Percentiles rank a stretch among this genome's conserved stretches.
These are phyloP conservation scores for Drosophila ananassae DNA, from an alignment of 1,140 invertebrate genomes.

Conservation along the genomic window DNA sequence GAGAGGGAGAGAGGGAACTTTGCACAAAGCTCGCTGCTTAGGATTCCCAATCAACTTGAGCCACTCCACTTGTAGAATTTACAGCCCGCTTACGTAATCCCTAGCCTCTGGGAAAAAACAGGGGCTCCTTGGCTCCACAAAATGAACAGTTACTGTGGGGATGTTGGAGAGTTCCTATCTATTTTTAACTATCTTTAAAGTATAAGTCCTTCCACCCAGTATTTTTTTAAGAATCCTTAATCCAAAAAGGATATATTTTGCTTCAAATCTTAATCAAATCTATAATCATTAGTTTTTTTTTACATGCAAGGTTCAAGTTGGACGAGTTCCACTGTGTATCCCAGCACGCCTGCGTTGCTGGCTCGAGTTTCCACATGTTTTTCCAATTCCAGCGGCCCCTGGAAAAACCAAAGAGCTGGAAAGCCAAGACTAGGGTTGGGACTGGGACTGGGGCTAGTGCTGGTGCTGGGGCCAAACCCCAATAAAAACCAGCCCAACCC, in stretches of 20 bases:
- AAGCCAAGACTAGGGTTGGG: conserved; percentile 43
- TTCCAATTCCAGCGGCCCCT: conserved; percentile 45
- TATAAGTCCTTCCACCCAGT: too few species aligned
- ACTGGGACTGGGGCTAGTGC: conserved; percentile 24
- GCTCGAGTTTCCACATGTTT: conserved; percentile 79
- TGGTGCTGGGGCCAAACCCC: conserved; percentile 58
- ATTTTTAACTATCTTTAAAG: too few species aligned
- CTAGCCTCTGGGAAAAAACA: conserved; percentile 34
- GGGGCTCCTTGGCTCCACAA: conserved; percentile 45
- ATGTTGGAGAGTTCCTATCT: too few species aligned
- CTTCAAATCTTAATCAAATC: too few species aligned
- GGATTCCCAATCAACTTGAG: conserved; percentile 64
- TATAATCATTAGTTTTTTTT: too few species aligned
- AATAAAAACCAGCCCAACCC: conserved; percentile 61
- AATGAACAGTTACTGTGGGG: too few species aligned
- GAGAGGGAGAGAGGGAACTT: conserved; percentile 20
- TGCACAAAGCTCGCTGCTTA: conserved; percentile 52
- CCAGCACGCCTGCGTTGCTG: conserved; percentile 64
- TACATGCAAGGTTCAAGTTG: neutral
- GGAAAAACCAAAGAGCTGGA: conserved; percentile 49
- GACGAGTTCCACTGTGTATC: conserved; percentile 25
- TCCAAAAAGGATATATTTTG: too few species aligned
- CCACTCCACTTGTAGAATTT: conserved; percentile 72
- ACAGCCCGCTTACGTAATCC: conserved; percentile 77
- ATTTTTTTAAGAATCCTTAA: too few species aligned